Evolutionary conservation across 1,140 invertebrate species (phyloP), one percentile per base, ranked within the genome.

Genomic region (Drosophila nigrodunni): DNA sequence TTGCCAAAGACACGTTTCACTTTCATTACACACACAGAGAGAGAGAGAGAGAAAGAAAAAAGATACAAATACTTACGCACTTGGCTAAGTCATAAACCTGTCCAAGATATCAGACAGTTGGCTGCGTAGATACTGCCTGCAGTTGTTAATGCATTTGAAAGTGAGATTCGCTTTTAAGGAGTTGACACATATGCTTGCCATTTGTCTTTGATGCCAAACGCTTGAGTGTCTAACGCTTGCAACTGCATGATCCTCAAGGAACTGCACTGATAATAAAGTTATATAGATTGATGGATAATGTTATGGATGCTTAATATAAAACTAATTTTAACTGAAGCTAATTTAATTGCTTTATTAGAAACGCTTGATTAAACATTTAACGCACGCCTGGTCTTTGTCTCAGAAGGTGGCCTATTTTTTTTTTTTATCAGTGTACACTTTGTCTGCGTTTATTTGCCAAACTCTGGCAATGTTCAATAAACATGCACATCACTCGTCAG

Each of bases 41-140:
- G 21, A 72, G 1, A 58, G 4, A n/a, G 5, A 50, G 15, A 15
- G 15, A 15, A 1, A 15, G 15, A 15, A 15, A 15, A 15, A 11
- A 34, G 6, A 46, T 18, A 62, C 10, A 35, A 8, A 11, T 30
- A 64, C 37, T 44, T 62, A 70, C 66, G 66, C 66, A 70, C 72
- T 74, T 74, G 44, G 66, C 71, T 46, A 69, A 61, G 71, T 61
- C 71, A 68, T 74, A 74, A 74, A 74, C 71, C 71, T 68, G 71
- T 74, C 71, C 47, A 47, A 68, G 65, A 21, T 21, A 39, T 54
- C 58, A 62, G 39, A 54, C 57, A 37, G 65, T 15, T 39, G 21
- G 3, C 47, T 39, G 60, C 34, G 39, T 47, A 60, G 70, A 73
- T 54, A 68, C 71, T 73, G 61, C 34, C 15, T 34, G 25, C 58